Base-by-base conservation (phyloP, 2,113 vertebrate genomes). In the Marcusenius ussheri region DNA sequence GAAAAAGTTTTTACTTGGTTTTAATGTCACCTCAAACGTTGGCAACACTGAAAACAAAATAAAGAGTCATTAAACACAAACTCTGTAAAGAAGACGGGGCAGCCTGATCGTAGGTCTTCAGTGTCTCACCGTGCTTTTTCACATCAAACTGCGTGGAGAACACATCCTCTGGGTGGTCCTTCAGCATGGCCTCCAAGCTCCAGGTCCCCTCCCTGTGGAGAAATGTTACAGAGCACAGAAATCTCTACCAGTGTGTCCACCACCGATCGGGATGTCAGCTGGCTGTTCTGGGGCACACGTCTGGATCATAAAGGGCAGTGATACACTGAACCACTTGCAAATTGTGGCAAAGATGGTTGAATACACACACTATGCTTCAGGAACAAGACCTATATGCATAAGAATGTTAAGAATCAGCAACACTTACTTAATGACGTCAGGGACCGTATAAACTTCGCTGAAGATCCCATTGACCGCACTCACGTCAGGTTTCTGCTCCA, bases 11-110 rank as follows among this genome's bases (percentile, higher is more conserved):
- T 91, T 46, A 0, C 39, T 74, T 39, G 89, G 27, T 15, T 49
- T 84, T 27, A 91, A 10, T 21, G 35, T 89, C 50, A 91, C 91
- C 70, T 89, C 89, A 89, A 91, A 91, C 4, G 89, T 80, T 47
- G 91, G 91, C 35, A 91, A 49, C 49, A 91, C 91, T 91, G 39
- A 17, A 39, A 89, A 51, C 58, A 88, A 27, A 77, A 49, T 2
- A 89, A 27, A 66, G 13, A 45, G 15, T 83, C 13, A 83, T 6
- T 27, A 49, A 56, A 27, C 1, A 11, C 19, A 49, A 24, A 11
- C 70, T 53, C 7, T 45, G 15, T 56, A 15, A n/a, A 62, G 24
- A 62, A 62, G 24, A 24, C 24, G 3, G 49, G 49, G 50, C 8
- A 80, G 45, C 31, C 15, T 39, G 11, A 45, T 10, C 10, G 1